Conservation (phyloP, 2,888 invertebrate species). For the Dynastes grantii region DNA sequence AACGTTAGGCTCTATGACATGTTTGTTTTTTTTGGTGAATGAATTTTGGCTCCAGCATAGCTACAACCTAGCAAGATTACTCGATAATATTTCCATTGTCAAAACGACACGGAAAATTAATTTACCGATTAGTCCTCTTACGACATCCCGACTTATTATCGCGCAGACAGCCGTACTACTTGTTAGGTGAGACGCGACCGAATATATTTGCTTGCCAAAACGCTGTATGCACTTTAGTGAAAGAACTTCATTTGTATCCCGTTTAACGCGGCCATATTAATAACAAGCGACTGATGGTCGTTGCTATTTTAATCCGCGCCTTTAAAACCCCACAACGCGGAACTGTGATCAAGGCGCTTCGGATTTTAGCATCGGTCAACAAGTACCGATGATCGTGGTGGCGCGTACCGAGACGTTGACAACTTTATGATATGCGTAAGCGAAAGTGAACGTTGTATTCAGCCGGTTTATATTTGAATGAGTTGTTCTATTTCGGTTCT, state of each 20-base stretch:
- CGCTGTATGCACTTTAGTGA: constrained; percentile 1
- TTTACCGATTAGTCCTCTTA: background rate
- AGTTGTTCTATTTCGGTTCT: background rate
- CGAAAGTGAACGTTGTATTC: background rate
- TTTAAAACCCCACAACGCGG: constrained; percentile 25
- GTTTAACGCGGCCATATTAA: constrained; percentile 27
- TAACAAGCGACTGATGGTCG: constrained; percentile 4
- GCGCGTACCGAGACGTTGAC: background rate
- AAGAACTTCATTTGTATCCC: constrained; percentile 40
- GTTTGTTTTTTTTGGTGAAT: background rate
- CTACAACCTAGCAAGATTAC: background rate
- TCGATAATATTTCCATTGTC: constrained; percentile 8
- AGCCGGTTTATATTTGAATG: constrained; percentile 9
- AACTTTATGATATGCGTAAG: background rate
- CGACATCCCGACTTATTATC: too few relatives aligned
- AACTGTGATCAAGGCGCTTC: constrained; percentile 34
- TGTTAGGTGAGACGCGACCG: background rate
- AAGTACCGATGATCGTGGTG: constrained; percentile 18
- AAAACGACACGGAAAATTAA: constrained; percentile 7
- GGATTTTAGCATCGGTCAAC: constrained; percentile 41
- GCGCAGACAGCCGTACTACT: background rate
- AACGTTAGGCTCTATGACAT: background rate
- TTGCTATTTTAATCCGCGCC: constrained; percentile 36
- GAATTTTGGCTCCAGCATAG: background rate
- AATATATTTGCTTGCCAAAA: constrained; percentile 22